Conservation (phyloP, 2,797 vertebrate genomes). For the Benthosema pterotum region DNA sequence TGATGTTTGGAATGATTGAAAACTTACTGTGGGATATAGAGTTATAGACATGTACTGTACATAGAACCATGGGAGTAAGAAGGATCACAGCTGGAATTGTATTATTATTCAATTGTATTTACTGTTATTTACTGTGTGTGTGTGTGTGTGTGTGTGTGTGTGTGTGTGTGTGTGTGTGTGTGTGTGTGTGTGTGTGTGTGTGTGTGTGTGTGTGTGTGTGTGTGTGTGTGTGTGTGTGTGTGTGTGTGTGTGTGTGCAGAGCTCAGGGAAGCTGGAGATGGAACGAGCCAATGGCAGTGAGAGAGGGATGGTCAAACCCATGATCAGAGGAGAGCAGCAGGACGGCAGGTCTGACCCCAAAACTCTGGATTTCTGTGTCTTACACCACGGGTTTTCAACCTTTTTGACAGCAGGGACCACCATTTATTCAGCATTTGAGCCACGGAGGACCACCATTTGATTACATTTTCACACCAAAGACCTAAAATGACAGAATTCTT, state of each 20-base stretch:
- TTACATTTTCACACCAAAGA: too few species aligned
- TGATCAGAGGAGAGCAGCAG: constrained; percentile 89
- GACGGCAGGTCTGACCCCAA: constrained; percentile 77
- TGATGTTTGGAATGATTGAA: too few species aligned
- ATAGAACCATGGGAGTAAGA: not conserved
- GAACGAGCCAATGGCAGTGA: constrained; percentile 81
- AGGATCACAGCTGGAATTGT: too few species aligned
- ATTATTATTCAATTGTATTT: not conserved
- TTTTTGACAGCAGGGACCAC: too few species aligned
- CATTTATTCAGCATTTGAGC: too few species aligned
- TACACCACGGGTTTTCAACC: too few species aligned
- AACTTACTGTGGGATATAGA: too few species aligned
- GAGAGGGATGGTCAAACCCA: constrained; percentile 92
- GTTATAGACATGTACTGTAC: too few species aligned
- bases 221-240: not conserved
- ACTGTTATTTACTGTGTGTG: not conserved
- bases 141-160: constrained; percentile 11
- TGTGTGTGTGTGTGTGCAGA: constrained; percentile 72
- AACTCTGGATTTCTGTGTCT: too few species aligned
- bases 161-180: constrained; percentile 19
- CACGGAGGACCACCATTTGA: too few species aligned
- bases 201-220: not conserved
- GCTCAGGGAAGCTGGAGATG: constrained; percentile 90
- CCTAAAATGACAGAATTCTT: too few species aligned
- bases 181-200: constrained; percentile 22